Conservation (phyloP, 2,797 vertebrate species). For the Nothura maculosa region DNA sequence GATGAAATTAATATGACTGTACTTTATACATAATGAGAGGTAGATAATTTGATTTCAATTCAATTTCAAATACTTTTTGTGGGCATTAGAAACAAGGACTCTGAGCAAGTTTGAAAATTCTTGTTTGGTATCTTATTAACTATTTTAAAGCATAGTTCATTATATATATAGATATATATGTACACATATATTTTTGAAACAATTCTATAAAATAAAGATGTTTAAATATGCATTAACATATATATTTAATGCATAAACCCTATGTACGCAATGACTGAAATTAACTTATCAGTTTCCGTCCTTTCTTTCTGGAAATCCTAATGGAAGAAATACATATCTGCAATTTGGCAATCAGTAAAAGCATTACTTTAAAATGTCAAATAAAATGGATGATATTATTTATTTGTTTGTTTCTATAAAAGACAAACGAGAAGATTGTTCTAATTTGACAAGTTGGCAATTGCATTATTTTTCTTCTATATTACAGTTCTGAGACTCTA, state of each 20-base stretch:
- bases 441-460: neutral
- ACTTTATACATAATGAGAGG: neutral
- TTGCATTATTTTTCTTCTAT: neutral
- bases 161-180: too few species aligned
- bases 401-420: neutral
- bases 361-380: neutral
- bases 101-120: neutral
- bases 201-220: neutral
- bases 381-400: neutral
- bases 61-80: neutral
- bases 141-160: neutral
- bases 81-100: neutral
- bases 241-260: too few species aligned
- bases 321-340: neutral
- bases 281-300: neutral
- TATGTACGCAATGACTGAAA: neutral
- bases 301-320: neutral
- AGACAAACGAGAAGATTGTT: neutral
- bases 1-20: neutral
- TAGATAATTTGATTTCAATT: neutral
- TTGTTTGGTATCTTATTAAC: neutral
- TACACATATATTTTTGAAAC: neutral
- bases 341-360: neutral
- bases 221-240: too few species aligned
- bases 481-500: neutral